These are phyloP conservation scores for Acyrthosiphon pisum DNA, from an alignment of 1,140 invertebrate genomes.

Conservation along the genomic window DNA sequence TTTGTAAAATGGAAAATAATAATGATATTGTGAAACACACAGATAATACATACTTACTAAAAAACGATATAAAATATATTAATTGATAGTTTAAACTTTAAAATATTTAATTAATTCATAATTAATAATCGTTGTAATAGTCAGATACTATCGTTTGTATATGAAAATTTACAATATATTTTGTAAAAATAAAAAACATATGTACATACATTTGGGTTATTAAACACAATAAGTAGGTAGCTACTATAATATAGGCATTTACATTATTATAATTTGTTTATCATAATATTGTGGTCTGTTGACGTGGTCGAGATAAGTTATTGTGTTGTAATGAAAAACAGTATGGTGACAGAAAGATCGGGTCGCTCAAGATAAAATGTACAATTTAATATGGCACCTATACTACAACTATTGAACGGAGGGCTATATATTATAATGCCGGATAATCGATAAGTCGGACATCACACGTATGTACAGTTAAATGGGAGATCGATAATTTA, in stretches of 20 bases:
- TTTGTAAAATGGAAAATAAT: neutral
- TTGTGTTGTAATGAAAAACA: neutral
- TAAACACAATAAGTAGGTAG: neutral
- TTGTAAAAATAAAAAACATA: constrained; percentile 25
- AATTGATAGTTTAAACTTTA: neutral
- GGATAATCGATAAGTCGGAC: neutral
- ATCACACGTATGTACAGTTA: neutral
- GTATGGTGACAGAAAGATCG: neutral
- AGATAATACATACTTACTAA: neutral
- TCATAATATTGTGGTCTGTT: neutral
- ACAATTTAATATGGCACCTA: neutral
- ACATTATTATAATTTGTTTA: neutral
- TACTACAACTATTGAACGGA: neutral
- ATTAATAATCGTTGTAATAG: neutral
- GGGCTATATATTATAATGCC: neutral
- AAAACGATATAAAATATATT: neutral
- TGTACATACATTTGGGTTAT: neutral
- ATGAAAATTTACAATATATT: neutral
- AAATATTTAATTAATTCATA: constrained; percentile 22
- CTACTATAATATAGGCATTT: neutral
- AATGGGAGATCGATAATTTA: neutral
- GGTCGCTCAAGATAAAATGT: neutral
- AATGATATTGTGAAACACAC: neutral
- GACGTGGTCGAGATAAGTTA: no score
- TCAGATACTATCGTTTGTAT: neutral